Evolutionary conservation across 2,888 invertebrate species (phyloP), one percentile per base, ranked within the genome.

Genomic region (Scaptomyza parva): DNA sequence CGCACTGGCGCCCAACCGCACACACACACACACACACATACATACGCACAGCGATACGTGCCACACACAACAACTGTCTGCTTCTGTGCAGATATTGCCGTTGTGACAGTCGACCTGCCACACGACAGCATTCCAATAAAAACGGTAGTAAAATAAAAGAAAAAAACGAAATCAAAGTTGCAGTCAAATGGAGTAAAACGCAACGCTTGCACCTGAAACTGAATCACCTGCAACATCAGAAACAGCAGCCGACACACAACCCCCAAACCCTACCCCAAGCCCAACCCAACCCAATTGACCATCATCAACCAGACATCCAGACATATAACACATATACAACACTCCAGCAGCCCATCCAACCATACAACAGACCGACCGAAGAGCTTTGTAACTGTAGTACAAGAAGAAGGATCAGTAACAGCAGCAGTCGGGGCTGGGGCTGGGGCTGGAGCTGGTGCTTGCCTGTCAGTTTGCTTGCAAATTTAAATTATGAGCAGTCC

Each of bases 401-500:
- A n/a, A n/a, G n/a, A n/a, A n/a, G n/a, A n/a, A n/a, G n/a, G n/a
- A n/a, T n/a, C n/a, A n/a, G n/a, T n/a, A n/a, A n/a, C n/a, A n/a
- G 26, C 57, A 26, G 20, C 65, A 39, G 55, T 9, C 6, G 8
- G 2, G 14, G 14, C 14, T n/a, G n/a, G n/a, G n/a, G n/a, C n/a
- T n/a, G n/a, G n/a, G n/a, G n/a, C n/a, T n/a, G n/a, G n/a, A n/a
- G n/a, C n/a, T n/a, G n/a, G n/a, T n/a, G 35, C 0, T 30, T 22
- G 53, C 58, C 50, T 62, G 44, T 57, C 62, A 53, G 53, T 39
- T 39, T 45, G 70, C 51, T 52, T 37, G 64, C 67, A 52, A 55
- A 62, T 79, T 67, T 60, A 57, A 64, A 76, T 72, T 69, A 77
- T 65, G 64, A 55, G 62, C 53, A 66, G 59, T 62, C 52, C 60